Evolutionary conservation across 2,888 invertebrate genomes (phyloP).

Genomic region (Eremobia ochroleuca): DNA sequence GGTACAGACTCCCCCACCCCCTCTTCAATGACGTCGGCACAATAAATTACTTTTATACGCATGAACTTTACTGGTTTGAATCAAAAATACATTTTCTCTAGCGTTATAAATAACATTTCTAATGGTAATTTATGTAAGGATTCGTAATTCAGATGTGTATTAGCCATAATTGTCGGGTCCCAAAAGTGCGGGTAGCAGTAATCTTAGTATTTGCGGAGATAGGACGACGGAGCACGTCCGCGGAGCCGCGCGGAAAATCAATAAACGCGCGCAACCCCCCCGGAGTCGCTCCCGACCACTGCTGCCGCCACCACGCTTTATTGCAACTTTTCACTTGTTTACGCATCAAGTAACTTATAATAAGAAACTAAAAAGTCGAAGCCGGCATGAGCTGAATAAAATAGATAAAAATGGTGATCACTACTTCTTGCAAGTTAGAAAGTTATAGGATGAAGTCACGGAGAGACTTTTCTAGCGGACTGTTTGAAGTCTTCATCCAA

Average conservation of each 20-base stretch:
- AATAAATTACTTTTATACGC: slow-evolving; percentile 40
- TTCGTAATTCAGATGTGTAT: slow-evolving; percentile 27
- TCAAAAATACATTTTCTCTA: slow-evolving; percentile 11
- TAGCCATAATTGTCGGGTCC: slow-evolving; percentile 6
- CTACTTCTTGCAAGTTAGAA: background rate
- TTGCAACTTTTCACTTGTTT: slow-evolving; percentile 79
- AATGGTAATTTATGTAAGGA: slow-evolving; percentile 32
- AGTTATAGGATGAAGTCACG: background rate
- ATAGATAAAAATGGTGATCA: slow-evolving; percentile 35
- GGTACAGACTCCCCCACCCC: slow-evolving; percentile 26
- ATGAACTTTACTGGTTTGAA: slow-evolving; percentile 23
- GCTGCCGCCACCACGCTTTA: slow-evolving; percentile 65
- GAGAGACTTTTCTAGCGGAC: background rate
- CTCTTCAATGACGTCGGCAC: slow-evolving; percentile 13
- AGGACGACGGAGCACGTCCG: slow-evolving; percentile 74
- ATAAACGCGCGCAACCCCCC: slow-evolving; percentile 87
- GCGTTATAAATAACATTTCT: slow-evolving; percentile 19
- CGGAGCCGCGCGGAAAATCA: slow-evolving; percentile 80
- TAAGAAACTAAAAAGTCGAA: slow-evolving; percentile 23
- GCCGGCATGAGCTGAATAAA: slow-evolving; percentile 9
- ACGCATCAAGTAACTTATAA: slow-evolving; percentile 65
- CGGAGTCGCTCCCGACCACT: slow-evolving; percentile 50
- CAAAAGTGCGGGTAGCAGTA: slow-evolving; percentile 57
- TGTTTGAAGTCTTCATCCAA: slow-evolving; percentile 9
- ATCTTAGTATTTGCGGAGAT: slow-evolving; percentile 73